Evolutionary conservation across 2,797 vertebrate genomes (phyloP).

Genomic region (Phoxinus dragarum): DNA sequence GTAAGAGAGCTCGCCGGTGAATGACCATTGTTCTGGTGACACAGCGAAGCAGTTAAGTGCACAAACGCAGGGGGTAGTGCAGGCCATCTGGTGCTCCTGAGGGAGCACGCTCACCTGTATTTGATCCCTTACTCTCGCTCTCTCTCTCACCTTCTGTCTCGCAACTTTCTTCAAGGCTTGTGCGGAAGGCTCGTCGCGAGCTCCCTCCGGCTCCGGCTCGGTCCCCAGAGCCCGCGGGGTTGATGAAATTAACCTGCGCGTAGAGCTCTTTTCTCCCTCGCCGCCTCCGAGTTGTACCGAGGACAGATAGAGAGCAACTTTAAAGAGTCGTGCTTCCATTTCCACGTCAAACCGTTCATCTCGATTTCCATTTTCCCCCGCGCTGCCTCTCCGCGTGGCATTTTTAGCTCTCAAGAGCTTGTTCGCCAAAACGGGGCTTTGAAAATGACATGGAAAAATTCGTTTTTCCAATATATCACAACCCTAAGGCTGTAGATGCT

Average conservation of each 20-base stretch:
- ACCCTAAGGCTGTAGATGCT: conserved; percentile 42
- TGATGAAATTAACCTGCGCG: conserved; percentile 80
- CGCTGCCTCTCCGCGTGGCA: neutral
- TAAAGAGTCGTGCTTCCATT: conserved; percentile 64
- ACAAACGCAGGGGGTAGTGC: conserved; percentile 62
- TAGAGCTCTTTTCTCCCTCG: conserved; percentile 68
- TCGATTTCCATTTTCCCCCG: conserved; percentile 19
- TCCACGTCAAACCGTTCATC: conserved; percentile 17
- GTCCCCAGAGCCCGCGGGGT: conserved; percentile 58
- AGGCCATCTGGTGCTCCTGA: conserved; percentile 69
- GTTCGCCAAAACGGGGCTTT: conserved; percentile 37
- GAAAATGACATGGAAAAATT: conserved; percentile 36
- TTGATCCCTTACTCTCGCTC: conserved; percentile 55
- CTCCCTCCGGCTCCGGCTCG: conserved; percentile 68
- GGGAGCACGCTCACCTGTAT: conserved; percentile 69
- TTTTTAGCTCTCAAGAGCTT: conserved; percentile 38
- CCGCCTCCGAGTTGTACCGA: conserved; percentile 55
- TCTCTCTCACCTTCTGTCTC: conserved; percentile 47
- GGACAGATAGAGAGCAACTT: conserved; percentile 70
- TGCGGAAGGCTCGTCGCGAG: conserved; percentile 60
- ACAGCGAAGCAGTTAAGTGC: conserved; percentile 64
- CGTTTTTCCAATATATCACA: conserved; percentile 30
- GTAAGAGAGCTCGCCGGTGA: conserved; percentile 57
- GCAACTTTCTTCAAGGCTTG: conserved; percentile 74
- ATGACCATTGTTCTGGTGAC: conserved; percentile 76